Evolutionary conservation across 1,140 invertebrate genomes (phyloP), one percentile per base, ranked within the genome.

Genomic region (Himalopsyche phryganea): DNA sequence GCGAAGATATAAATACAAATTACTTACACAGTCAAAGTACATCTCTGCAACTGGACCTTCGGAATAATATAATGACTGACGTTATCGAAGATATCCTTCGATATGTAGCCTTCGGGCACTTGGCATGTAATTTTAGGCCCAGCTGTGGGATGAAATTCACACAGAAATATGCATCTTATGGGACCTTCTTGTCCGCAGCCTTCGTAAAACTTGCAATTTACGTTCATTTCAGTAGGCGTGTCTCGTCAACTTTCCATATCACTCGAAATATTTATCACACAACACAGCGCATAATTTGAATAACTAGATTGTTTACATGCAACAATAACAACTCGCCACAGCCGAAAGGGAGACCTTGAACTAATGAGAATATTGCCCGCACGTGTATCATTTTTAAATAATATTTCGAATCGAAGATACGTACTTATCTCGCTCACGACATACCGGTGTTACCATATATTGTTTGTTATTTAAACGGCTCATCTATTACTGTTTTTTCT

Each of bases 31-130:
- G 92, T 94, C 56, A 96, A 85, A 13, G 89, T 87, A 69, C 89
- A 89, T 57, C 88, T 79, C 70, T 92, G 87, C n/a, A 96, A 78
- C 70, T 95, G 90, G 36, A 88, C 85, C 80, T 96, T 96, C 1
- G 93, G 92, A 67, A 96, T 96, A 46, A 96, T 91, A 70, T 94
- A 96, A 65, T 92, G 89, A 72, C 88, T 92, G 28, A 95, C 85
- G 61, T 89, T 87, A 75, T 96, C 92, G 78, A 96, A 95, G 49
- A 88, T 84, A 67, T 94, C 92, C 77, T 94, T 94, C 0, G 87
- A 87, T 63, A 96, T 87, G 72, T 85, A 90, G 71, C 93, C 87
- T 67, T 89, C 83, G 36, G 88, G 89, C 52, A 89, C 89, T 80
- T 91, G 89, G 75, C 85, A 90, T 23, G 85, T 87, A 61, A 92